phyloP scores from a whole-genome alignment of 2,113 vertebrate genomes.

The Dasyprocta punctata region DNA sequence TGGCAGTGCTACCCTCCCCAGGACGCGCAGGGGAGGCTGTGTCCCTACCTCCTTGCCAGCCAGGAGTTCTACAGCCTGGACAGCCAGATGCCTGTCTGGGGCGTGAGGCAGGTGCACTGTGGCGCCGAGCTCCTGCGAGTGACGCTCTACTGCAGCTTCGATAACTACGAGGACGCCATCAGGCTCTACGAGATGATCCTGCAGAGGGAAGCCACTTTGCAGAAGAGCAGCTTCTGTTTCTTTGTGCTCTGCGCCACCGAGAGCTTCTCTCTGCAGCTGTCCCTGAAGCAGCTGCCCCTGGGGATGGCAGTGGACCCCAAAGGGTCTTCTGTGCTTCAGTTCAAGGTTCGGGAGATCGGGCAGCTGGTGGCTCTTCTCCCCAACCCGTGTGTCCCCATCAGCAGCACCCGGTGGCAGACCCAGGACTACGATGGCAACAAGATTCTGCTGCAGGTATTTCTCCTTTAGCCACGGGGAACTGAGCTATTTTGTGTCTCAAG shows the following conservation, averaged over 20 bases:
- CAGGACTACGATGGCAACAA: slow-evolving; percentile 96
- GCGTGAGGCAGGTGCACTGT: slow-evolving; percentile 88
- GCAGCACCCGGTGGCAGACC: slow-evolving; percentile 94
- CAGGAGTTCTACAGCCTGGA: slow-evolving; percentile 94
- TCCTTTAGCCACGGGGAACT: accelerated
- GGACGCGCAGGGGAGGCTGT: slow-evolving; percentile 65
- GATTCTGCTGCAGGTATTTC: slow-evolving; percentile 94
- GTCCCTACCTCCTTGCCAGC: slow-evolving; percentile 81
- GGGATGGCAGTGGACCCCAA: slow-evolving; percentile 89
- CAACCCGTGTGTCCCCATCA: slow-evolving; percentile 95
- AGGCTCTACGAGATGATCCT: slow-evolving; percentile 94
- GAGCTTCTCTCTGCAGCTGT: slow-evolving; percentile 89
- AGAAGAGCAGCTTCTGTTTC: slow-evolving; percentile 89
- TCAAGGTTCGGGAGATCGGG: slow-evolving; percentile 93
- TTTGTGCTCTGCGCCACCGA: slow-evolving; percentile 86
- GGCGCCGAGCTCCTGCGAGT: slow-evolving; percentile 92
- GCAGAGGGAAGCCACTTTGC: slow-evolving; percentile 86
- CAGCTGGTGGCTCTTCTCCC: slow-evolving; percentile 96
- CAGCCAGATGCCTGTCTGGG: slow-evolving; percentile 94
- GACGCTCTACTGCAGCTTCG: slow-evolving; percentile 92
- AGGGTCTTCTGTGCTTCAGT: slow-evolving; percentile 92
- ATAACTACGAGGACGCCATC: slow-evolving; percentile 94
- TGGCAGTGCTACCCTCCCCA: slow-evolving; percentile 91
- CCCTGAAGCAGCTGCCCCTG: slow-evolving; percentile 91
- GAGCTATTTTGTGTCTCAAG: not conserved